Evolutionary conservation across 2,113 vertebrate genomes (phyloP), one percentile per base, ranked within the genome.

Genomic region (Platanista minor): DNA sequence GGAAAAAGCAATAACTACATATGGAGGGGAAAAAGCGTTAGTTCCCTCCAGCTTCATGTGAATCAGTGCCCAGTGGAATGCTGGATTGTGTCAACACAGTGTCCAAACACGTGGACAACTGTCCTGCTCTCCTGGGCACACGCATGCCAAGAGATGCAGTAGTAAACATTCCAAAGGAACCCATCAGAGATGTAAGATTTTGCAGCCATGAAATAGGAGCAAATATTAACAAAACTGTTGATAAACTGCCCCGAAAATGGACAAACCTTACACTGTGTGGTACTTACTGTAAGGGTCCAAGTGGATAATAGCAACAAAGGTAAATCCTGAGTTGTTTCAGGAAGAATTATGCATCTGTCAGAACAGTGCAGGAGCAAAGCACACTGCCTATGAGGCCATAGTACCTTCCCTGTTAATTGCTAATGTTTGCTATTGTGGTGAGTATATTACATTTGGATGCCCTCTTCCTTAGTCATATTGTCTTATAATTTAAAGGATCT

Each of bases 71-170:
- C n/a, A 17, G 23, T 8, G 54, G 57, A 36, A 11, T 13, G 25
- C 11, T 2, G 27, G 59, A 27, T 33, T 57, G 5, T 89, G 57
- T 88, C 33, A 66, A 13, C 15, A 29, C 61, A 36, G 39, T 17
- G 46, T 66, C 72, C 62, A 52, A 3, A 33, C 23, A 9, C 2
- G 2, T 20, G 6, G 67, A 39, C 33, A 23, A 0, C 5, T 10
- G 15, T 14, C 78, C 49, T 36, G n/a, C 27, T 20, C 1, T n/a
- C 13, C 33, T 20, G 33, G 39, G 72, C 3, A 3, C 71, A 15
- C 6, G 12, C 2, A 2, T 20, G 21, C 4, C 29, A 2, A 31
- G 46, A 29, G 43, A 21, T 0, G 1, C 21, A 29, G 14, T 6
- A 59, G 46, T 27, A 39, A n/a, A 1, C 11, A 6, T 64, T 59